Evolutionary conservation across 2,888 invertebrate species (phyloP), one percentile per base, ranked within the genome.

Genomic region (Petrolisthes manimaculis): DNA sequence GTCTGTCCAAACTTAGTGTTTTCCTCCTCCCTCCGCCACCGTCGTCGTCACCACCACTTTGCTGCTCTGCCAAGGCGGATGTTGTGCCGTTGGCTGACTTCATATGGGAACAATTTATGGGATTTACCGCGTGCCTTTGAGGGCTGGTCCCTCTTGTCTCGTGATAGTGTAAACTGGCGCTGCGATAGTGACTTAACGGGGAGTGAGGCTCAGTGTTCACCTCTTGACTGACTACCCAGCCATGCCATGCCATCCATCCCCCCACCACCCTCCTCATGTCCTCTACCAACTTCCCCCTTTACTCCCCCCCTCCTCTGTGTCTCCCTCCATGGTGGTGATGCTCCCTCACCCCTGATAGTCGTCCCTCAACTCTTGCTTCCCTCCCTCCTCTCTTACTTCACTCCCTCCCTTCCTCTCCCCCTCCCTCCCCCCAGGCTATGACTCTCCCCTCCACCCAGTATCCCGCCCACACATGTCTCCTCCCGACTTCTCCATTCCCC

Each of bases 61-160:
- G n/a, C n/a, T 84, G 84, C 78, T 55, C 77, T 84, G 78, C 53
- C 78, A 67, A 84, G 78, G 84, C 84, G 84, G 84, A 84, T 84
- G 84, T 84, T 18, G 51, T 51, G 53, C n/a, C n/a, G n/a, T 75
- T 77, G 55, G 84, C 84, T 84, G 84, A 84, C 84, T 84, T 84
- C 84, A 84, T 84, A 84, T 84, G 84, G 84, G 78, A 84, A 84
- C 78, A 84, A 84, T 84, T 84, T 84, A 84, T 61, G 84, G 78
- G 84, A 84, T 84, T 84, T 84, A 84, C 84, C 56, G 84, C 84
- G 78, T 78, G 84, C 84, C 84, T n/a, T n/a, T 61, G 84, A 78
- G 53, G 84, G 77, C 67, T 78, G 84, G 53, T 14, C 75, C 78
- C 78, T 78, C 84, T 77, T 84, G 84, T 84, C 67, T 78, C 61